Conservation (phyloP, 2,113 vertebrate species). For the Lamprologus speciosus region DNA sequence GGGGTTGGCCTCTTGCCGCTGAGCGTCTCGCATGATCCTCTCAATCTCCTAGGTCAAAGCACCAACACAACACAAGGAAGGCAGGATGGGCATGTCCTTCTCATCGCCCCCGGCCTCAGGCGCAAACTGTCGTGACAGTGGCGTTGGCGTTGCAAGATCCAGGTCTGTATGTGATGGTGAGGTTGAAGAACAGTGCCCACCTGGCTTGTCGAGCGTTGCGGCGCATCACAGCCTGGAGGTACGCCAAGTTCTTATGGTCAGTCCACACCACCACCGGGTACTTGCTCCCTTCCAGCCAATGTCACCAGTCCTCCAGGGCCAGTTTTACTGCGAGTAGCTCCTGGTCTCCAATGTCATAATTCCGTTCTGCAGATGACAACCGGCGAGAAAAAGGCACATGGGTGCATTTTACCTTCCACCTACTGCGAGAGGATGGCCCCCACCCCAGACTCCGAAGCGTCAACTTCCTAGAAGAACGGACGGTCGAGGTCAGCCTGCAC, state of each 20-base stretch:
- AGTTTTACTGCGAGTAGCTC: neutral
- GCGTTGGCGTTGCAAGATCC: neutral
- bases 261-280: neutral
- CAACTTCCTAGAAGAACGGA: neutral
- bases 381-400: neutral
- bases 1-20: neutral
- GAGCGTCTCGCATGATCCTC: neutral
- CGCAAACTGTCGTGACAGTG: neutral
- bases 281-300: neutral
- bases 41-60: neutral
- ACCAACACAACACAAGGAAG: neutral
- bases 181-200: neutral
- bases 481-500: neutral
- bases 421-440: neutral
- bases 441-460: neutral
- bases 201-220: neutral
- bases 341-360: neutral
- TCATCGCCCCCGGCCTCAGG: neutral
- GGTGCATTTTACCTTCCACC: neutral
- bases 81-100: neutral
- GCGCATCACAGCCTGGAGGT: neutral
- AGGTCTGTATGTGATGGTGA: neutral
- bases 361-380: neutral
- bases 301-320: neutral
- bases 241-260: neutral